Evolutionary conservation across 2,888 invertebrate species (phyloP).

Genomic region (Leucophenga montana): DNA sequence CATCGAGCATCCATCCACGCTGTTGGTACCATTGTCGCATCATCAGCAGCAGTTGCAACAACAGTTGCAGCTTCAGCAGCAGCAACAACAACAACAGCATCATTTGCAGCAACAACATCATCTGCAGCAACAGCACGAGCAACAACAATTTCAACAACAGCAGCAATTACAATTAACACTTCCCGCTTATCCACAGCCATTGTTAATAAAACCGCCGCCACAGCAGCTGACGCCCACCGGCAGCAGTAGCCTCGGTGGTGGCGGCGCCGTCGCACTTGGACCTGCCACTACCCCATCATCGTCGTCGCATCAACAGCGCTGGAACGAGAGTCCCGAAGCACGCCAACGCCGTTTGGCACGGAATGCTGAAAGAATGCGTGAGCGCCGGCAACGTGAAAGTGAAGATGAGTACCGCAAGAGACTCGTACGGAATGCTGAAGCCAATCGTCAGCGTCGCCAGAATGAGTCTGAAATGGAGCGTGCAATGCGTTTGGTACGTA

Average conservation of each 20-base stretch:
- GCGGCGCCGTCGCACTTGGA: slow-evolving; percentile 42
- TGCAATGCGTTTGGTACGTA: slow-evolving; percentile 72
- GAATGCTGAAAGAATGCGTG: slow-evolving; percentile 73
- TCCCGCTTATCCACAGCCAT: slow-evolving; percentile 63
- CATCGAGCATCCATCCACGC: slow-evolving; percentile 70
- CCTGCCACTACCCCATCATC: slow-evolving; percentile 48
- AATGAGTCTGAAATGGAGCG: slow-evolving; percentile 72
- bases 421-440: slow-evolving; percentile 71
- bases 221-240: slow-evolving; percentile 55
- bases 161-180: slow-evolving; percentile 58
- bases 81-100: slow-evolving; percentile 53
- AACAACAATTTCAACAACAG: slow-evolving; percentile 40
- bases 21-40: slow-evolving; percentile 69
- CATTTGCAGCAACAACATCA: slow-evolving; percentile 54
- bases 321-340: slow-evolving; percentile 73
- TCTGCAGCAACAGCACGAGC: slow-evolving; percentile 60
- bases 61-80: slow-evolving; percentile 52
- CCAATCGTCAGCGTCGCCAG: slow-evolving; percentile 71
- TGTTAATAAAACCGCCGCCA: slow-evolving; percentile 60
- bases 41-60: slow-evolving; percentile 60
- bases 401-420: slow-evolving; percentile 73
- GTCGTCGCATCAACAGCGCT: slow-evolving; percentile 66
- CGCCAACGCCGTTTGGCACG: slow-evolving; percentile 71
- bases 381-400: slow-evolving; percentile 71
- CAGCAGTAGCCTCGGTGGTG: slow-evolving; percentile 44